A percentile compares a stretch with the other conserved stretches of the same genome.
Conservation (phyloP, 2,888 invertebrate species). For the Isotomurus palustris region DNA sequence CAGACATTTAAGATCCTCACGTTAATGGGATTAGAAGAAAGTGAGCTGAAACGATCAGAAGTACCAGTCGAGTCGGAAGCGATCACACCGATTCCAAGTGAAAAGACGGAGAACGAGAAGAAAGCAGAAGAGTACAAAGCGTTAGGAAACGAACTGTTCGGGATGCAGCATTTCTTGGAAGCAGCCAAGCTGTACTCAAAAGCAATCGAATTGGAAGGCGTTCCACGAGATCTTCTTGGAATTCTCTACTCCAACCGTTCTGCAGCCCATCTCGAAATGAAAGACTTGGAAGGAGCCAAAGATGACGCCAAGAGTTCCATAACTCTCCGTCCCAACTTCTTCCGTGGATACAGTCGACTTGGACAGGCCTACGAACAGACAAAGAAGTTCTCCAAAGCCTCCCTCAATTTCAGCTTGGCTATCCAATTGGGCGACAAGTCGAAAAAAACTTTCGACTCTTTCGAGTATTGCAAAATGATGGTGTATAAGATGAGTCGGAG, state of each 20-base stretch:
- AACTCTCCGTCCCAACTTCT: conserved; percentile 13
- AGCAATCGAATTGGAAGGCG: conserved; percentile 9
- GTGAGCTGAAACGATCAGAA: conserved; percentile 8
- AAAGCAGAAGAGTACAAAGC: conserved; percentile 1
- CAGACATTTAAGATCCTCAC: not conserved
- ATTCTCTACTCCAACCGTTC: conserved; percentile 22
- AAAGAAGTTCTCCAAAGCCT: conserved; percentile 13
- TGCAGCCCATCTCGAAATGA: not conserved
- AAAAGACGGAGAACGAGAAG: not conserved
- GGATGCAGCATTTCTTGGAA: not conserved
- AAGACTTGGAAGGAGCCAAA: conserved; percentile 8
- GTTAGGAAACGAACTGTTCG: conserved; percentile 1
- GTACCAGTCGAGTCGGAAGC: not conserved
- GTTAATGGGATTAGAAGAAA: conserved; percentile 6
- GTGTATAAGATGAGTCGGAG: not conserved
- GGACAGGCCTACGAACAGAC: not conserved
- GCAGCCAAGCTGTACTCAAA: conserved; percentile 19
- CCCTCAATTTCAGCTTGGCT: conserved; percentile 8
- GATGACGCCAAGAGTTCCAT: conserved; percentile 6
- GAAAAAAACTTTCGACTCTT: not conserved
- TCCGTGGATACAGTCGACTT: conserved; percentile 17
- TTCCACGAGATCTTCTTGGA: conserved; percentile 4
- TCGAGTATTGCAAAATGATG: conserved; percentile 11
- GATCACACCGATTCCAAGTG: not conserved
- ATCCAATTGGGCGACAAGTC: conserved; percentile 7